Evolutionary conservation across 64 coral and sea anemone genomes (phyloP), one percentile per base, ranked within the genome.

Genomic region (Dendrophyllia cribrosa): DNA sequence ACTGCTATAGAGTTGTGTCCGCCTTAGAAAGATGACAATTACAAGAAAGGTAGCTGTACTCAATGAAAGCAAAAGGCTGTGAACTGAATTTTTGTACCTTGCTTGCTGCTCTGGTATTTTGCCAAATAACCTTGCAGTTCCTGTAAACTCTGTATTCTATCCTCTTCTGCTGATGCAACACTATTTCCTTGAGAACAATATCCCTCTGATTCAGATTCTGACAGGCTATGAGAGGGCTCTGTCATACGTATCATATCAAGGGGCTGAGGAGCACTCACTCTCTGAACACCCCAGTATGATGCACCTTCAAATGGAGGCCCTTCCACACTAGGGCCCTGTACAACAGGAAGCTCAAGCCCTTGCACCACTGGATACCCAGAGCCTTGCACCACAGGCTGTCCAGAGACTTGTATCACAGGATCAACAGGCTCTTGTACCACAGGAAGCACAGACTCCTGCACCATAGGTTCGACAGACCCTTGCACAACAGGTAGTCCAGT

Each of bases 71-170:
- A 34, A 34, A 34, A 34, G 34, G 34, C 34, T 34, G 34, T 34
- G 34, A 34, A 34, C 34, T 34, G 34, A 34, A 34, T 34, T 34
- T 34, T 34, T 63, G 43, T 67, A 84, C 80, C 80, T 67, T 84
- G 43, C 80, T 68, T 84, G 61, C 80, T 84, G 60, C 6, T 68
- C 62, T 84, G 62, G 20, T 17, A 84, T 21, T 84, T 84, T 4
- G 47, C 44, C 62, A 84, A 84, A 84, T 52, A 84, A 19, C 80
- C 19, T 48, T 84, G 80, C 10, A 84, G 45, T 7, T 84, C 61
- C 44, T 84, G 43, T 22, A 67, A 19, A 84, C 45, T 84, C 80
- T 84, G 80, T 62, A 67, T 24, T 10, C 4, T 59, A 84, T 4
- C 47, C 61, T 24, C 62, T 50, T 84, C 44, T 15, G 21, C 2